Base-by-base conservation (phyloP, 64 coral and sea anemone species). In the Montipora foliosa region DNA sequence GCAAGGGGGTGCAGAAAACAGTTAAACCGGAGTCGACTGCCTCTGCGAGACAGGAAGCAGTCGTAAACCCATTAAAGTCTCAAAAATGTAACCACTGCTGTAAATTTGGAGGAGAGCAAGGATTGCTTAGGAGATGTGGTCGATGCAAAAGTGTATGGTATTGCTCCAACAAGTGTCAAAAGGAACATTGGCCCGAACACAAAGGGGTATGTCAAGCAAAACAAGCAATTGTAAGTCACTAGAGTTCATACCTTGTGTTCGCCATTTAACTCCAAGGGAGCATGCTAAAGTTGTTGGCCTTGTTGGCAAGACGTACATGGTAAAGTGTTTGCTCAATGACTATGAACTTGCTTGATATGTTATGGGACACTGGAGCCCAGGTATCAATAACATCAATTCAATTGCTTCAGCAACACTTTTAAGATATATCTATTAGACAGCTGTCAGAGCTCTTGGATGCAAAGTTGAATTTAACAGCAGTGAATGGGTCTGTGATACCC, bases 281-380 rank as follows among this genome's bases (percentile, higher is more conserved):
- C 49, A 76, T 71, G 24, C 47, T 21, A 93, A 78, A 79, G 72
- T 93, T 7, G 49, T 76, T 77, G 62, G 51, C 14, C 81, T 93
- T 51, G 53, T 93, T 76, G 82, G 82, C 11, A 83, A 85, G 19
- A 82, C 20, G 47, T 92, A 81, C 46, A 69, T 76, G 44, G 81
- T 92, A 9, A 75, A 73, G 44, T 87, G 76, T 48, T 80, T 79
- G 13, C 87, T 93, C 25, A 73, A 88, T 93, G 84, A 67, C 60
- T 44, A 20, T 79, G 22, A 51, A 16, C 17, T 37, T 37, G 37
- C 37, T 49, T 46, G 25, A 77, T 20, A 72, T 78, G 49, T 86
- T 92, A 48, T 85, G 90, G 90, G 89, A 91, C 90, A 91, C 90
- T 76, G 90, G 90, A 49, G 90, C 90, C 68, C 90, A 92, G 69